Evolutionary conservation across 2,797 vertebrate species (phyloP), one percentile per base, ranked within the genome.

Genomic region (Eleutherodactylus coqui): DNA sequence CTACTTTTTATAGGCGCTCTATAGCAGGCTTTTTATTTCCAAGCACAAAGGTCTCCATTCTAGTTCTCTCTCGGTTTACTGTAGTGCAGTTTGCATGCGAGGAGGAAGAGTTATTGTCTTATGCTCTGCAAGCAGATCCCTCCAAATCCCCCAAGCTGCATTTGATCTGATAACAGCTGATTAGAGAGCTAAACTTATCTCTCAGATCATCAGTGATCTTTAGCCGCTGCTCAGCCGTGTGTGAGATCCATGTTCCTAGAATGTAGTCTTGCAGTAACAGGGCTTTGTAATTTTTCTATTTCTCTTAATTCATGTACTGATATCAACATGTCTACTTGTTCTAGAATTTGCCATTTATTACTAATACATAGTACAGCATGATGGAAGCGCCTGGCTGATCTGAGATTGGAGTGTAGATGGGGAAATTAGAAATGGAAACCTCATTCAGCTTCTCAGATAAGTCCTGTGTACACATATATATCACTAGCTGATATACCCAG

Each of bases 181-280:
- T 83, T 83, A 83, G 82, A 73, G 70, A 83, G 82, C 82, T 83
- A 83, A 83, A 83, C 36, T 75, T 75, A 83, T 73, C 82, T 45
- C 70, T 24, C 70, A 45, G 82, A 75, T 55, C 41, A 75, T 60
- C 82, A n/a, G 49, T 73, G 67, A 60, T 49, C 72, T 34, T 27
- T 83, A 75, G 70, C 82, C 32, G 38, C 53, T 75, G 80, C 67
- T 41, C 47, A 55, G 47, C 64, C 53, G 69, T 9, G 47, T 51
- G 58, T 29, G 6, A 67, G 1, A 49, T 11, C 75, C 38, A 29
- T 43, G 58, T 38, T 60, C 41, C 51, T 72, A 11, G 8, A 17
- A 17, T 49, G 29, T 49, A 5, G 49, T 47, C 32, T 76, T 76
- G 45, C 17, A 21, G 19, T 77, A 21, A 5, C 29, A 53, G 1